These are phyloP conservation scores for Elgaria multicarinata DNA, from an alignment of 2,113 vertebrate species.

Conservation along the genomic window DNA sequence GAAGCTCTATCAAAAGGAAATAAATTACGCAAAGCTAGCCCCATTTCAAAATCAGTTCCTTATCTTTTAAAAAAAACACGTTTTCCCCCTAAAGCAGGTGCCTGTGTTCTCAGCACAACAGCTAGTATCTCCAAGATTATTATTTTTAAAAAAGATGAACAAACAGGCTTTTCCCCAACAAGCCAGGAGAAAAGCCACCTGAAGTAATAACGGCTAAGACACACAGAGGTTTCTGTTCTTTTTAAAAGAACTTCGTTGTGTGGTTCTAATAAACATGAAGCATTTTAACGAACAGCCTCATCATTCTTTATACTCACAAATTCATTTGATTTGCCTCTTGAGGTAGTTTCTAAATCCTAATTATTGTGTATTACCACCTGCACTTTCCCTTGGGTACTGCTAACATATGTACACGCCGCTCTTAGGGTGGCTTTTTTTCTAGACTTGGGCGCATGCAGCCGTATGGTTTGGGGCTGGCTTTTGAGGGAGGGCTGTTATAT, in stretches of 20 bases:
- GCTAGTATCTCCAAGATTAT: no score
- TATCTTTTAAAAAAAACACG: no score
- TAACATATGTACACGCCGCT: neutral
- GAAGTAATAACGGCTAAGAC: neutral
- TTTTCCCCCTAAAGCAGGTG: no score
- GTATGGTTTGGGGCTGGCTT: neutral
- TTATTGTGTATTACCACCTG: neutral
- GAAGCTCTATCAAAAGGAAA: no score
- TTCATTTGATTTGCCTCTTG: neutral
- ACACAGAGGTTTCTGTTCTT: constrained; percentile 49
- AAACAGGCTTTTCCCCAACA: no score
- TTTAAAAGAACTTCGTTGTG: neutral
- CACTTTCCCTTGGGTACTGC: neutral
- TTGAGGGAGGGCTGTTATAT: neutral
- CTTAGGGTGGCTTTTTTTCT: neutral
- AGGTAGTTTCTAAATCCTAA: neutral
- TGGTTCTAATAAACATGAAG: neutral
- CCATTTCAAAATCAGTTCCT: no score
- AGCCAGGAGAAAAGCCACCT: constrained; percentile 37
- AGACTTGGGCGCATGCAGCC: neutral
- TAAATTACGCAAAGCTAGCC: no score
- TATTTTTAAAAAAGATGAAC: no score
- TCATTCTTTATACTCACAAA: neutral
- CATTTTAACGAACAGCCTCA: neutral
- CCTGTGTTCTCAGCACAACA: no score